Percentiles rank a stretch among this genome's conserved stretches.
These are phyloP conservation scores for Microplitis demolitor DNA, from an alignment of 1,140 invertebrate genomes.

Conservation along the genomic window DNA sequence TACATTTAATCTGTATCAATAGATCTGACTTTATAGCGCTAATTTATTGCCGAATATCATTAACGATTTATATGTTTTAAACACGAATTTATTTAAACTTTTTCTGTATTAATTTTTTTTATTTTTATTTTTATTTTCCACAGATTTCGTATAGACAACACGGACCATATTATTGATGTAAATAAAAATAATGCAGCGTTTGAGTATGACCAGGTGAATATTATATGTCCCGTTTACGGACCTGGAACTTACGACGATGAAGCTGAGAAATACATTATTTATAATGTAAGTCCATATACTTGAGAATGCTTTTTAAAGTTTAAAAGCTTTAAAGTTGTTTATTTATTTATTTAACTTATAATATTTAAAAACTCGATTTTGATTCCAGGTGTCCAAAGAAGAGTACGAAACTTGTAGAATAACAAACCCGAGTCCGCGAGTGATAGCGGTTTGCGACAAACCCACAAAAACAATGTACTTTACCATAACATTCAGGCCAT, in stretches of 20 bases:
- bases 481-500: conserved; percentile 94
- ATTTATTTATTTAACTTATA: too few relatives aligned
- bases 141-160: conserved; percentile 97
- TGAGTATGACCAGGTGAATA: conserved; percentile 94
- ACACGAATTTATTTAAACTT: too few relatives aligned
- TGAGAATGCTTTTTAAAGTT: not conserved
- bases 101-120: not conserved
- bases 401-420: conserved; percentile 95
- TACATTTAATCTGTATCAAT: conserved; percentile 23
- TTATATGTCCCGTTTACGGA: conserved; percentile 91
- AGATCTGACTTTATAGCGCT: too few relatives aligned
- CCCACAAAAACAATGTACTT: conserved; percentile 93
- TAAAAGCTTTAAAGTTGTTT: not conserved
- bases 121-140: conserved; percentile 14
- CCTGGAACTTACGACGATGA: conserved; percentile 87
- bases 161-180: conserved; percentile 95
- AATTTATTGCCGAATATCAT: too few relatives aligned
- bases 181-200: conserved; percentile 92
- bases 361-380: too few relatives aligned
- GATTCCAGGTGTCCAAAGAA: conserved; percentile 80
- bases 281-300: conserved; percentile 75
- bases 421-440: conserved; percentile 88
- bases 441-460: conserved; percentile 95
- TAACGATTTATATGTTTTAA: not conserved
- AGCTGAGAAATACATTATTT: conserved; percentile 94